Evolutionary conservation across 2,797 vertebrate species (phyloP).

Genomic region (Coracias cyanogaster): DNA sequence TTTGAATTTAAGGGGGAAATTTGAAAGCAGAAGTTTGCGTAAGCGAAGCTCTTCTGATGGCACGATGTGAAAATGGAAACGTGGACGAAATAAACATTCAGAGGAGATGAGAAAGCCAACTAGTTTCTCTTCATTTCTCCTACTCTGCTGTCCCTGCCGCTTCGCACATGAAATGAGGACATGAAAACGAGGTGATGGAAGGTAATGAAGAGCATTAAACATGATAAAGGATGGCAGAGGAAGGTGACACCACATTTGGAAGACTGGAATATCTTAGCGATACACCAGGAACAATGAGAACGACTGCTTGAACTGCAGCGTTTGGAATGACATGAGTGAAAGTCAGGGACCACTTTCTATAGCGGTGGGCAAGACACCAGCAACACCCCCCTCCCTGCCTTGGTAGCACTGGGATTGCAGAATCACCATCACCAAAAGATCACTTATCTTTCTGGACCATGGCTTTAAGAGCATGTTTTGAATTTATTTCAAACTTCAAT

Average conservation of each 20-base stretch:
- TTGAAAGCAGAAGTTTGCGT: slow-evolving; percentile 16
- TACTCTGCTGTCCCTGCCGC: neutral
- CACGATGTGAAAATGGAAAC: neutral
- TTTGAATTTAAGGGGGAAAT: neutral
- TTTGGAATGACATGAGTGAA: neutral
- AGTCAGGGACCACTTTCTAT: neutral
- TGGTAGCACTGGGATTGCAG: accelerated
- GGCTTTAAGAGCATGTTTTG: neutral
- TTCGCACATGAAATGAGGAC: neutral
- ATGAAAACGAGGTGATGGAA: neutral
- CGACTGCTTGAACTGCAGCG: neutral
- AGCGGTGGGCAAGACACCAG: neutral
- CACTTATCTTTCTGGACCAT: neutral
- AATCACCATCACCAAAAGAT: neutral
- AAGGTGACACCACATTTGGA: neutral
- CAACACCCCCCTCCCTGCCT: neutral
- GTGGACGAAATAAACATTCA: neutral
- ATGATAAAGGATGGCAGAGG: neutral
- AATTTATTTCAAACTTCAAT: neutral
- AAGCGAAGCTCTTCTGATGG: neutral
- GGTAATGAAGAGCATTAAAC: neutral
- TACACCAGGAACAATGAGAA: neutral
- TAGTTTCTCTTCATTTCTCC: neutral
- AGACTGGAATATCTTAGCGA: neutral
- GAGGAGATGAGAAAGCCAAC: neutral